Conservation (phyloP, 2,113 vertebrate genomes). For the Leucosticte australis region DNA sequence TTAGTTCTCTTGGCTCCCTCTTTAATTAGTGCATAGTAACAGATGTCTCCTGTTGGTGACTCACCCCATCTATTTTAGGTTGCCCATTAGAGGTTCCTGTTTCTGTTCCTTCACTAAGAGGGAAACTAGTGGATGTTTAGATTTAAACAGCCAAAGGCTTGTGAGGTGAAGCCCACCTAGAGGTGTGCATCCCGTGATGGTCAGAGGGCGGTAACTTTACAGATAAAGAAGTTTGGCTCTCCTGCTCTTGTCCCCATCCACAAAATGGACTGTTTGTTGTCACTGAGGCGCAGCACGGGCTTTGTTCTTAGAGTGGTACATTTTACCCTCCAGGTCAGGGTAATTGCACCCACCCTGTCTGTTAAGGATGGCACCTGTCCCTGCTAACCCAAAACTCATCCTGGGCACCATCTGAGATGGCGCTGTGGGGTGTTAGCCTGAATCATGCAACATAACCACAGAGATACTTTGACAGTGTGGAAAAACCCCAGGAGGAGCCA, state of each 20-base stretch:
- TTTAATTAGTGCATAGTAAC: conserved; percentile 46
- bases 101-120: not conserved
- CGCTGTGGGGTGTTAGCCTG: accelerated
- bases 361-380: not conserved
- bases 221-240: not conserved
- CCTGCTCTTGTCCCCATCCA: not conserved
- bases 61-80: conserved; percentile 46
- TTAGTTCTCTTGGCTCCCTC: not conserved
- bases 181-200: not conserved
- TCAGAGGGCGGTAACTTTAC: not conserved
- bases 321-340: not conserved
- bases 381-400: not conserved
- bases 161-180: not conserved
- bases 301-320: not conserved
- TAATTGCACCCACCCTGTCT: not conserved
- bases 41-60: conserved; percentile 48
- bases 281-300: accelerated
- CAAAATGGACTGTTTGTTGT: not conserved
- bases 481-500: not conserved
- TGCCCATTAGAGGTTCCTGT: conserved; percentile 18
- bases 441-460: not conserved
- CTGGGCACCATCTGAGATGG: not conserved
- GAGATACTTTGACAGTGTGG: not conserved
- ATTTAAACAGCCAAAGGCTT: not conserved
- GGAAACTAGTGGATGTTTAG: not conserved